These are phyloP conservation scores for Anser cygnoides DNA, from an alignment of 2,113 vertebrate species.

Conservation along the genomic window DNA sequence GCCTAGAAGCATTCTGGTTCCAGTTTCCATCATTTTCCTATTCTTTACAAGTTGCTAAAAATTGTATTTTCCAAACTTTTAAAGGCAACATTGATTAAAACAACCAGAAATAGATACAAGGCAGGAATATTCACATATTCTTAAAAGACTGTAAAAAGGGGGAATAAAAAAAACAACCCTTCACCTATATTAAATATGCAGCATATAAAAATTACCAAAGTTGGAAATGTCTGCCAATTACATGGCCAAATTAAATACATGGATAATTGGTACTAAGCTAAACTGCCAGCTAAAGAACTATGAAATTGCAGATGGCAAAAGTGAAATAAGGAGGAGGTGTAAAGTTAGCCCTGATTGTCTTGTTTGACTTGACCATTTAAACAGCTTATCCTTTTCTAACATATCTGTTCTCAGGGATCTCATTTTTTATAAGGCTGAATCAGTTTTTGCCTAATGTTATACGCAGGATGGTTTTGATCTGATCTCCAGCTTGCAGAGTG, in stretches of 20 bases:
- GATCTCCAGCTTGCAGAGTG: not conserved
- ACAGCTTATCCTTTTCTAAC: slow-evolving; percentile 35
- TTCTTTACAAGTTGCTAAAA: not conserved
- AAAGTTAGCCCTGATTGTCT: slow-evolving; percentile 5
- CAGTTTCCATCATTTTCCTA: not conserved
- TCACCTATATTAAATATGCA: not conserved
- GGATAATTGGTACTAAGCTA: slow-evolving; percentile 27
- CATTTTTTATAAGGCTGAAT: not conserved
- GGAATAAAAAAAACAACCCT: not conserved
- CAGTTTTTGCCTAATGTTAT: not conserved
- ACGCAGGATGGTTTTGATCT: not conserved
- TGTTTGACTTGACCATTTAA: slow-evolving; percentile 46
- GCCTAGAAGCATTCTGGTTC: not conserved
- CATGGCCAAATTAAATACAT: slow-evolving; percentile 3
- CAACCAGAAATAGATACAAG: not conserved
- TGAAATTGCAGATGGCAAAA: not conserved
- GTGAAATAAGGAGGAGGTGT: not conserved
- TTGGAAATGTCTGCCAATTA: slow-evolving; percentile 1
- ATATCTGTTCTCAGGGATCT: not conserved
- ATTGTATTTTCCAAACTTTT: not conserved
- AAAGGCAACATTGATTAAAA: not conserved
- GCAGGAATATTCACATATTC: not conserved
- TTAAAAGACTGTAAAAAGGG: not conserved
- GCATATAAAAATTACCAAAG: not conserved
- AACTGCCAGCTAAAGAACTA: not conserved